These are phyloP conservation scores for Epizoanthus rinbou DNA, from an alignment of 92 coral and sea anemone genomes.

Conservation along the genomic window DNA sequence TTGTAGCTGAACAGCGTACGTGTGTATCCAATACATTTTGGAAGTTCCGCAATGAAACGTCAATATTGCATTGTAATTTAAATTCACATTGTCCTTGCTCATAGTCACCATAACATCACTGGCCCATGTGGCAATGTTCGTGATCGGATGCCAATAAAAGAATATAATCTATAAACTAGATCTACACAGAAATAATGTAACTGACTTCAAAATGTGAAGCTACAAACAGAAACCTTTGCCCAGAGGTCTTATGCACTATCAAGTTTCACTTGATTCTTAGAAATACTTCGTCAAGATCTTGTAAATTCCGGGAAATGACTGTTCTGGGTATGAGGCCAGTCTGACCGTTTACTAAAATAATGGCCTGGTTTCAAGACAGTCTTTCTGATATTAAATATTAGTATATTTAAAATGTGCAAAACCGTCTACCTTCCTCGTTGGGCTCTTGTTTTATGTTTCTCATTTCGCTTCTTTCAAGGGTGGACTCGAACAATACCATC, in stretches of 20 bases:
- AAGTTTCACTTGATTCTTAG: constrained; percentile 25
- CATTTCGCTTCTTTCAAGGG: constrained; percentile 3
- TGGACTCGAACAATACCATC: constrained; percentile 12
- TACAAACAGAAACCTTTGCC: background rate
- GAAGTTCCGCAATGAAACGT: constrained; percentile 5
- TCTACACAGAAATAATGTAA: too few relatives aligned
- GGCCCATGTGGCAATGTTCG: too few relatives aligned
- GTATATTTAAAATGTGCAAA: background rate
- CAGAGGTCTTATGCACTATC: constrained; percentile 4
- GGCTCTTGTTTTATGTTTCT: constrained; percentile 29
- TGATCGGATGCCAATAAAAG: too few relatives aligned
- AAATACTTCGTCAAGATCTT: constrained; percentile 16
- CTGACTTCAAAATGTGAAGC: background rate
- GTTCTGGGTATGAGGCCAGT: background rate
- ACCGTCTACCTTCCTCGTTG: constrained; percentile 5
- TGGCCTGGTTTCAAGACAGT: background rate
- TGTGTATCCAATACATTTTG: too few relatives aligned
- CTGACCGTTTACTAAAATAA: background rate
- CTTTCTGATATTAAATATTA: background rate
- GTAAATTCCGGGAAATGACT: constrained; percentile 35
- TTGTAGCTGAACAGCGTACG: too few relatives aligned
- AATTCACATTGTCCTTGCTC: background rate
- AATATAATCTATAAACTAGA: too few relatives aligned
- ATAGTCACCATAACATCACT: too few relatives aligned
- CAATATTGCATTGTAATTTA: background rate